phyloP scores from a whole-genome alignment of 35 echinoderm and acorn worm genomes.

The Acanthaster planci region DNA sequence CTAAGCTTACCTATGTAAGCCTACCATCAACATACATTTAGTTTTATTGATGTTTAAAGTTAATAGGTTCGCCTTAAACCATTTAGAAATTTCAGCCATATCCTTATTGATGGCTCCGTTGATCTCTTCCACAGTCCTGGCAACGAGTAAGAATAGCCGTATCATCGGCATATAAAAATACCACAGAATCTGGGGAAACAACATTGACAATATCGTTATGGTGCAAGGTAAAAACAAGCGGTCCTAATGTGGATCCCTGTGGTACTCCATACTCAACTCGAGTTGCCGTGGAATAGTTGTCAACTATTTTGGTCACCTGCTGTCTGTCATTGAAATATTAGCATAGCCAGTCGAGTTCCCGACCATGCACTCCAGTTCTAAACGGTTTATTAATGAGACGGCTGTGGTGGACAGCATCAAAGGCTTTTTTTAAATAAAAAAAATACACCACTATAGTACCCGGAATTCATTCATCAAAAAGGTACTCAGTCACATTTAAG shows the following conservation, averaged over 20 bases:
- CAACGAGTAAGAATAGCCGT: slow-evolving; percentile 39
- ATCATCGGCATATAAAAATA: slow-evolving; percentile 42
- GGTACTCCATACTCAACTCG: slow-evolving; percentile 2
- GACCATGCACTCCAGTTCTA: too few relatives aligned
- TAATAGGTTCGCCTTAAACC: not conserved
- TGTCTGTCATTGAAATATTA: too few relatives aligned
- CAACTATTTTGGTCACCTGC: slow-evolving; percentile 21
- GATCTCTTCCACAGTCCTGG: not conserved
- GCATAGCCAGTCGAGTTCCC: too few relatives aligned
- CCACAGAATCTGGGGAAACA: not conserved
- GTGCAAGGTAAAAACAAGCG: slow-evolving; percentile 25
- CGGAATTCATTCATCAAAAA: too few relatives aligned
- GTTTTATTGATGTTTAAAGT: slow-evolving; percentile 26
- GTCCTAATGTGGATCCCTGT: slow-evolving; percentile 22
- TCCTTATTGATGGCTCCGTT: not conserved
- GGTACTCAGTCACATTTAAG: too few relatives aligned
- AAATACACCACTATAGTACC: too few relatives aligned
- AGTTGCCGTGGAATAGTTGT: not conserved
- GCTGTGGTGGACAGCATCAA: too few relatives aligned
- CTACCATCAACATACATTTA: too few relatives aligned
- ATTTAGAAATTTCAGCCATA: slow-evolving; percentile 25
- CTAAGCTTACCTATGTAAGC: too few relatives aligned
- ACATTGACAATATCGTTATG: not conserved
- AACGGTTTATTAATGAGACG: too few relatives aligned
- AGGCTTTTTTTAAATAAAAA: too few relatives aligned